These are phyloP conservation scores for Axea sp. DNA, from an alignment of 2,888 invertebrate genomes.

Conservation along the genomic window DNA sequence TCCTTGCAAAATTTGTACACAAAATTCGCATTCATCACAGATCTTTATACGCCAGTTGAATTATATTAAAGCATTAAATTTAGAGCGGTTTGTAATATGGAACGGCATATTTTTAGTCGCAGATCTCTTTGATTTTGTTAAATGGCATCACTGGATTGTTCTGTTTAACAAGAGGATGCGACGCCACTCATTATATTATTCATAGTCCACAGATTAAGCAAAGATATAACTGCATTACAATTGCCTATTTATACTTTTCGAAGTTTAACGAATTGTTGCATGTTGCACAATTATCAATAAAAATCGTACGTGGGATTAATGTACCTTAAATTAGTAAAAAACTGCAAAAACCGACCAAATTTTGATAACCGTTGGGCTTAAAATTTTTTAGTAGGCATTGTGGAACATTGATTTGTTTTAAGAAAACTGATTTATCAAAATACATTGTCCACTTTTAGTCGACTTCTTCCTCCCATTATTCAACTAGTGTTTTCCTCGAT, in stretches of 20 bases:
- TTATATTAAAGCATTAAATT: constrained; percentile 34
- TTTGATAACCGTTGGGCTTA: too few species aligned
- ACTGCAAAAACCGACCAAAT: constrained; percentile 16
- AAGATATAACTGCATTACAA: constrained; percentile 14
- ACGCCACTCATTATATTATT: constrained; percentile 28
- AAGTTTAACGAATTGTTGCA: constrained; percentile 43
- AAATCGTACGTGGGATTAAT: too few species aligned
- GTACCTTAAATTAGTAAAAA: too few species aligned
- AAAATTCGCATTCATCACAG: constrained; percentile 6
- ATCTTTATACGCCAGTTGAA: constrained; percentile 25
- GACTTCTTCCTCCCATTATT: too few species aligned
- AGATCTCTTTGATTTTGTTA: constrained; percentile 11
- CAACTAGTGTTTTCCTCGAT: too few species aligned
- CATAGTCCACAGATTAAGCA: constrained; percentile 5
- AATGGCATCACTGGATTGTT: constrained; percentile 18
- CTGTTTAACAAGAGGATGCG: constrained; percentile 3
- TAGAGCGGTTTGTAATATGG: constrained; percentile 25
- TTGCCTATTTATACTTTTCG: constrained; percentile 22
- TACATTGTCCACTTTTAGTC: too few species aligned
- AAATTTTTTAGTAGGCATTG: too few species aligned
- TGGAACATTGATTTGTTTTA: too few species aligned
- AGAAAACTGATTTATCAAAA: too few species aligned
- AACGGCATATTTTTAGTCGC: constrained; percentile 39
- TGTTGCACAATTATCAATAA: constrained; percentile 36
- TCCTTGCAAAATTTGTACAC: too few species aligned